phyloP scores from a whole-genome alignment of 2,113 vertebrate genomes.

The Protomyctophum bolini region DNA sequence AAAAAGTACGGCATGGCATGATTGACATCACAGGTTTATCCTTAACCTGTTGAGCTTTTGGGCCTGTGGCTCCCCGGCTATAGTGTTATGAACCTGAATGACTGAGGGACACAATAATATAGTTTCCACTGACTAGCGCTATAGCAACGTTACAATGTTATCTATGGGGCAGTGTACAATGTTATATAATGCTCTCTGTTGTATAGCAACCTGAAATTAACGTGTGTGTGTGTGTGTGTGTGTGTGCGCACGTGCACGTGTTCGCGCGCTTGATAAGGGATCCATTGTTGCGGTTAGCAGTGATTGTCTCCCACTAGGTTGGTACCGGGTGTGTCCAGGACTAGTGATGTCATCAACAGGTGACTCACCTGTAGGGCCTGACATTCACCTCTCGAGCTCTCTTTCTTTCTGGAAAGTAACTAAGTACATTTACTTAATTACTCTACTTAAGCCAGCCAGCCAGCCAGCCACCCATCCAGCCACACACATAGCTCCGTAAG shows the following conservation, averaged over 20 bases:
- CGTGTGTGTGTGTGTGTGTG: no score
- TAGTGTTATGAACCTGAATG: neutral
- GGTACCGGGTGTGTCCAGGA: neutral
- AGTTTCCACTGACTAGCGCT: neutral
- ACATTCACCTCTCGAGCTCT: neutral
- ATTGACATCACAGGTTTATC: no score
- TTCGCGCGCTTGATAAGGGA: neutral
- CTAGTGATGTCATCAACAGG: constrained; percentile 13
- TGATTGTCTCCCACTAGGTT: neutral
- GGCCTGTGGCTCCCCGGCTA: no score
- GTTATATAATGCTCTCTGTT: neutral
- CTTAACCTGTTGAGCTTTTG: no score
- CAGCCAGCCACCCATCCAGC: no score
- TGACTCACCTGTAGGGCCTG: constrained; percentile 5
- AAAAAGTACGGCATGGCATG: no score
- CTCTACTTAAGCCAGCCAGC: no score
- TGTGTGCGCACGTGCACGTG: neutral
- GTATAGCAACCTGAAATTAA: neutral
- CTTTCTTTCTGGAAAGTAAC: neutral
- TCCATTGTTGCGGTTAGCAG: neutral
- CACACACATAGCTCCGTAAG: no score
- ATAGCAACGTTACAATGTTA: neutral
- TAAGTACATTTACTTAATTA: no score
- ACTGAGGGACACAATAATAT: neutral
- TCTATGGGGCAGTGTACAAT: no score